Evolutionary conservation across 2,888 invertebrate genomes (phyloP).

Genomic region (Tiliacea aurago): DNA sequence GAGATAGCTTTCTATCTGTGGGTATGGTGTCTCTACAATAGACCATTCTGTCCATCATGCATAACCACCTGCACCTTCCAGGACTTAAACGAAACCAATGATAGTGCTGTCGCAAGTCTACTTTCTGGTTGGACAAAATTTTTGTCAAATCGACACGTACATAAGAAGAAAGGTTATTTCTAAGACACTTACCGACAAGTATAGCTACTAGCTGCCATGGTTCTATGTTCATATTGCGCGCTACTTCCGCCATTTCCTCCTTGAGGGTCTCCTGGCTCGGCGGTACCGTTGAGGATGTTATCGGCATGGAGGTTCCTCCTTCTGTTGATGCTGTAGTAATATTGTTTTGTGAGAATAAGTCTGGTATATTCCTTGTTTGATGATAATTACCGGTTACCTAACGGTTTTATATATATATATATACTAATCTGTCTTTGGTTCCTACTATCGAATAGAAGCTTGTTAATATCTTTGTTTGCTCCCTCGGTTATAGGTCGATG

Average conservation of each 20-base stretch:
- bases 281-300: conserved; percentile 70
- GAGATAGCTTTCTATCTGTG: background rate
- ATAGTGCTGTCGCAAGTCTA: background rate
- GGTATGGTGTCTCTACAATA: background rate
- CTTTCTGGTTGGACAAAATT: background rate
- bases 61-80: background rate
- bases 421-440: background rate
- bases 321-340: conserved; percentile 58
- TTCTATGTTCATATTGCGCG: conserved; percentile 94
- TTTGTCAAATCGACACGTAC: background rate
- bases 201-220: conserved; percentile 96
- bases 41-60: background rate
- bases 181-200: conserved; percentile 92
- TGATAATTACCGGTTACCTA: background rate
- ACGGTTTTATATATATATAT: background rate
- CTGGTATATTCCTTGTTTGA: background rate
- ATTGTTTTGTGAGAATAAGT: conserved; percentile 32
- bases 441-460: background rate
- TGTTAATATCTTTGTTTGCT: conserved; percentile 20
- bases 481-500: conserved; percentile 23
- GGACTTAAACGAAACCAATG: background rate
- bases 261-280: conserved; percentile 88
- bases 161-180: background rate
- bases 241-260: conserved; percentile 91
- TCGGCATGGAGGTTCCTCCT: conserved; percentile 56